Conservation (phyloP, 2,888 invertebrate genomes). For the Empis stercorea region DNA sequence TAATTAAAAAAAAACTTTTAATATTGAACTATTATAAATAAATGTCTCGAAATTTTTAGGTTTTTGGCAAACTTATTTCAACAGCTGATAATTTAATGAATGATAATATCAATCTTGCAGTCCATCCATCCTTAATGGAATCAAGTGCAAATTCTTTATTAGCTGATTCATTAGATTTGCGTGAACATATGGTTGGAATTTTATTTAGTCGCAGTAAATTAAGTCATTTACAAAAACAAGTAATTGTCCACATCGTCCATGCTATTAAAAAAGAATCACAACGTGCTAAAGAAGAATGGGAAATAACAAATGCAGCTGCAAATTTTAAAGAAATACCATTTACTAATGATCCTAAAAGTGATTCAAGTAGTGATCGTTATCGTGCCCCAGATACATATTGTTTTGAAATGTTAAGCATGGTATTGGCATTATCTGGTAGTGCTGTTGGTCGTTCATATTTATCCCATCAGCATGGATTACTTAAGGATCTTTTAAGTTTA, state of each 20-base stretch:
- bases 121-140: slow-evolving; percentile 25
- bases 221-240: slow-evolving; percentile 86
- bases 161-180: slow-evolving; percentile 53
- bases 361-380: slow-evolving; percentile 25
- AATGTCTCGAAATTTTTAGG: slow-evolving; percentile 38
- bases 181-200: slow-evolving; percentile 95
- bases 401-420: slow-evolving; percentile 95
- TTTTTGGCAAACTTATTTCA: slow-evolving; percentile 79
- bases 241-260: slow-evolving; percentile 78
- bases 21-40: not conserved
- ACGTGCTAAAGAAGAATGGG: slow-evolving; percentile 85
- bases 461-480: slow-evolving; percentile 74
- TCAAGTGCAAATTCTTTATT: slow-evolving; percentile 28
- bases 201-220: slow-evolving; percentile 87
- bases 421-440: slow-evolving; percentile 82
- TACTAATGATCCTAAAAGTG: slow-evolving; percentile 24
- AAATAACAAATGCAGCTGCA: slow-evolving; percentile 40
- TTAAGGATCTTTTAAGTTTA: slow-evolving; percentile 72
- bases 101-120: slow-evolving; percentile 12
- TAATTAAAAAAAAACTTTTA: slow-evolving; percentile 1
- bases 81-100: slow-evolving; percentile 39
- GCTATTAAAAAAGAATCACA: slow-evolving; percentile 83
- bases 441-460: slow-evolving; percentile 80
- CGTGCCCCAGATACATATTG: slow-evolving; percentile 72
- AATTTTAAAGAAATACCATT: slow-evolving; percentile 23